Percentiles rank a stretch among this genome's conserved stretches.
Conservation (phyloP, 2,797 vertebrate genomes). For the Cephalopachus bancanus region DNA sequence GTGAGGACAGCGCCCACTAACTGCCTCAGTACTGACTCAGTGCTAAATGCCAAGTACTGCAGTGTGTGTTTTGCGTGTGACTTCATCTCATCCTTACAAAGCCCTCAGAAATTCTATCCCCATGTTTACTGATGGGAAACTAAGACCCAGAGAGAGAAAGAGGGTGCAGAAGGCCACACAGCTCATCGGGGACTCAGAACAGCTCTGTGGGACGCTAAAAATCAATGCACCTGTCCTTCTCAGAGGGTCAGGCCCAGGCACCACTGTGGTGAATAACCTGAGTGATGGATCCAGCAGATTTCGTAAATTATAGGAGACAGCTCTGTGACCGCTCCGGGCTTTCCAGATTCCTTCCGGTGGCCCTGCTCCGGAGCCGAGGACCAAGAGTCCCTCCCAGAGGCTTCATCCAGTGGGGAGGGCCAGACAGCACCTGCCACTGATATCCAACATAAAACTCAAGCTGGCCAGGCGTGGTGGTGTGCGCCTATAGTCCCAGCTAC, state of each 20-base stretch:
- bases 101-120: neutral
- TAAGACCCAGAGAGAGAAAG: neutral
- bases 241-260: neutral
- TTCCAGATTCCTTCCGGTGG: neutral
- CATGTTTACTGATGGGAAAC: constrained; percentile 34
- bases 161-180: neutral
- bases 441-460: neutral
- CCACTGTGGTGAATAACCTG: neutral
- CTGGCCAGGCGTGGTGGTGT: neutral
- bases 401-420: neutral
- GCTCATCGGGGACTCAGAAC: neutral
- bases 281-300: neutral
- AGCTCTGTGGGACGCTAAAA: neutral
- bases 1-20: neutral
- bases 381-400: neutral
- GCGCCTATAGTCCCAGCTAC: neutral
- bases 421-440: neutral
- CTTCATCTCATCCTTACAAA: constrained; percentile 7
- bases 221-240: neutral
- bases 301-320: neutral
- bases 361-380: neutral
- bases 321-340: neutral
- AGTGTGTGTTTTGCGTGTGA: neutral
- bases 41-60: neutral
- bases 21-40: neutral